These are phyloP conservation scores for Drosophila testacea DNA, from an alignment of 2,888 invertebrate genomes.

Conservation along the genomic window DNA sequence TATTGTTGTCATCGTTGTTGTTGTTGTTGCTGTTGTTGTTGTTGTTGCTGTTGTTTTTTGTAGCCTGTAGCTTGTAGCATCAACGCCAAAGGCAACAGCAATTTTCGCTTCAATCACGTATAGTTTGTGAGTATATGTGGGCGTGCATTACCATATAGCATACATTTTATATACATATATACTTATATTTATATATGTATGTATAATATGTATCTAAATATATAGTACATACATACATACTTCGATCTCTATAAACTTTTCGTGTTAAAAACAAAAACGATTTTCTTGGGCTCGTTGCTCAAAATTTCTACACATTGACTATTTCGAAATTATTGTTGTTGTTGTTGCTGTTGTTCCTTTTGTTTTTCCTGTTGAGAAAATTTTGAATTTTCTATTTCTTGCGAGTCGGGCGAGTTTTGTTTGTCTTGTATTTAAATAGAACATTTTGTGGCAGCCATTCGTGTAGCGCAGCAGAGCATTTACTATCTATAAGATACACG, in stretches of 20 bases:
- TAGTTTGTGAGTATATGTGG: constrained; percentile 29
- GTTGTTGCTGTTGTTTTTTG: constrained; percentile 14
- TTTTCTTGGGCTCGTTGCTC: constrained; percentile 6
- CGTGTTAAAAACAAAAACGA: constrained; percentile 50
- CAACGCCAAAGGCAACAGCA: constrained; percentile 37
- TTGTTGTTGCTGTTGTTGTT: constrained; percentile 20
- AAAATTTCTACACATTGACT: constrained; percentile 32
- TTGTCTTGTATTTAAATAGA: constrained; percentile 57
- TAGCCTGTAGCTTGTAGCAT: constrained; percentile 26
- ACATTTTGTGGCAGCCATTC: constrained; percentile 36
- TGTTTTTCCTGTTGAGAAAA: constrained; percentile 21
- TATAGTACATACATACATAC: constrained; percentile 26
- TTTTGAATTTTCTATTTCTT: constrained; percentile 43
- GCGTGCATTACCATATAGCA: constrained; percentile 36
- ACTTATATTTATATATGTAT: constrained; percentile 1
- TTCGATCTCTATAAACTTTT: constrained; percentile 45
- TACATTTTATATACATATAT: constrained; percentile 23
- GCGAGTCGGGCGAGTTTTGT: constrained; percentile 37
- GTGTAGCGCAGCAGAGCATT: constrained; percentile 42
- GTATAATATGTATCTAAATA: constrained; percentile 2
- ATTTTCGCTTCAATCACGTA: constrained; percentile 37
- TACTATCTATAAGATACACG: constrained; percentile 25
- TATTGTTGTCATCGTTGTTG: constrained; percentile 15
- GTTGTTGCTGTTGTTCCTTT: neutral
- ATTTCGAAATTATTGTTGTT: constrained; percentile 53